phyloP scores from a whole-genome alignment of 1,140 invertebrate genomes.

The Zophobas morio region DNA sequence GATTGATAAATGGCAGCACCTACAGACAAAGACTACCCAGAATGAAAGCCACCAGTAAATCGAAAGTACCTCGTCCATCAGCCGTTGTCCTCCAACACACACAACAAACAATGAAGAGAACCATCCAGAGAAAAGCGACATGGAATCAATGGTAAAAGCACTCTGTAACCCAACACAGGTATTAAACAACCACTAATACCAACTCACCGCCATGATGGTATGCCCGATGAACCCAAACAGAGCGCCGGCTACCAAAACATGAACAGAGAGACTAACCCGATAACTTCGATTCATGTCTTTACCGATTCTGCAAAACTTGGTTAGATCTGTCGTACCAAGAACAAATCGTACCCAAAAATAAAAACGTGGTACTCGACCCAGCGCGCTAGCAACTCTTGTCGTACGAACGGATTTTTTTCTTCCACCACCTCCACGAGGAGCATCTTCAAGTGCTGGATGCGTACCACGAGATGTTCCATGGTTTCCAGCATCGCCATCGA shows the following conservation, averaged over 20 bases:
- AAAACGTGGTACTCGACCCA: conserved; percentile 7
- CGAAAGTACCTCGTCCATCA: neutral
- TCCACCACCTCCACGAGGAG: neutral
- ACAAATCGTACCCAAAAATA: neutral
- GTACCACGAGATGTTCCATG: conserved; percentile 5
- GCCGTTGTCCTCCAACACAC: neutral
- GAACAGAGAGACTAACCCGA: neutral
- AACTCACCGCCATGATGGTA: neutral
- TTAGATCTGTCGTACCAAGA: too few species aligned
- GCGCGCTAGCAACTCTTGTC: neutral
- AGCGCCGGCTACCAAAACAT: neutral
- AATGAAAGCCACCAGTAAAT: neutral
- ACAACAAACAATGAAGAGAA: neutral
- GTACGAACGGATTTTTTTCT: neutral
- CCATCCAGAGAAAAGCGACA: neutral
- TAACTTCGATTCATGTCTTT: neutral
- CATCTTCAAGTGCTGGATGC: conserved; percentile 8
- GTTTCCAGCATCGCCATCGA: neutral
- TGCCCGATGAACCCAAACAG: neutral
- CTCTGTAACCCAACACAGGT: neutral
- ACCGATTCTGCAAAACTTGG: neutral
- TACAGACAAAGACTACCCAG: neutral
- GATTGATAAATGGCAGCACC: neutral
- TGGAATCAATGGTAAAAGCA: neutral
- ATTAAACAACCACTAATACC: neutral